A percentile compares a stretch with the other conserved stretches of the same genome.
Conservation (phyloP, 1,140 invertebrate genomes). For the Contarinia nasturtii region DNA sequence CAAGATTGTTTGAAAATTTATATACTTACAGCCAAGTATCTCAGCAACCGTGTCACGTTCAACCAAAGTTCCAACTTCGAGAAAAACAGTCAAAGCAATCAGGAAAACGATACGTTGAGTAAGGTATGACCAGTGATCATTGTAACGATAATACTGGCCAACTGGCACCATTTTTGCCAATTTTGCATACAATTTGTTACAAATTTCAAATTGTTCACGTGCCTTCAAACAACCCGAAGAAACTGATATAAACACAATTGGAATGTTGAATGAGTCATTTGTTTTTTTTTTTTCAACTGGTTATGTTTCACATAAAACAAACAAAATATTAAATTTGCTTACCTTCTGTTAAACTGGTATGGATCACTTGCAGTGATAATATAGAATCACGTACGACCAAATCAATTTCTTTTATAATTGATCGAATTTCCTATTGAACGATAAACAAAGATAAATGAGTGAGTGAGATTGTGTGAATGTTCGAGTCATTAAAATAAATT, state of each 20-base stretch:
- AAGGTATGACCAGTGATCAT: conserved; percentile 71
- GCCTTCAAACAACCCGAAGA: conserved; percentile 32
- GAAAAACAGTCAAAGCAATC: conserved; percentile 55
- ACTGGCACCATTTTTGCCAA: conserved; percentile 35
- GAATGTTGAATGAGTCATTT: conserved; percentile 4
- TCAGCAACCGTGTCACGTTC: conserved; percentile 54
- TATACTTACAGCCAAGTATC: conserved; percentile 49
- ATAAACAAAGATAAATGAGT: conserved; percentile 4
- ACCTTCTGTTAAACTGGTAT: conserved; percentile 36
- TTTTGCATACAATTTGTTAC: conserved; percentile 33
- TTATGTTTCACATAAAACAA: conserved; percentile 2
- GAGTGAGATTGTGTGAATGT: too few relatives aligned
- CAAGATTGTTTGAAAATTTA: conserved; percentile 7
- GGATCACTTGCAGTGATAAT: conserved; percentile 50
- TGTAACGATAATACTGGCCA: conserved; percentile 60
- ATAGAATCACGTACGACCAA: conserved; percentile 43
- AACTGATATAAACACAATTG: conserved; percentile 28
- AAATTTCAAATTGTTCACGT: conserved; percentile 31
- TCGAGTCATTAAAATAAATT: too few relatives aligned
- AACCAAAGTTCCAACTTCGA: conserved; percentile 56
- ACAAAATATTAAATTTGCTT: conserved; percentile 17
- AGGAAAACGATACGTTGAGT: conserved; percentile 63
- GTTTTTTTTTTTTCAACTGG: conserved; percentile 6
- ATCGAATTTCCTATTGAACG: conserved; percentile 38
- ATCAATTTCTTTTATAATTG: conserved; percentile 45